phyloP scores from a whole-genome alignment of 2,888 invertebrate species.

The Agonopterix subpropinquella region DNA sequence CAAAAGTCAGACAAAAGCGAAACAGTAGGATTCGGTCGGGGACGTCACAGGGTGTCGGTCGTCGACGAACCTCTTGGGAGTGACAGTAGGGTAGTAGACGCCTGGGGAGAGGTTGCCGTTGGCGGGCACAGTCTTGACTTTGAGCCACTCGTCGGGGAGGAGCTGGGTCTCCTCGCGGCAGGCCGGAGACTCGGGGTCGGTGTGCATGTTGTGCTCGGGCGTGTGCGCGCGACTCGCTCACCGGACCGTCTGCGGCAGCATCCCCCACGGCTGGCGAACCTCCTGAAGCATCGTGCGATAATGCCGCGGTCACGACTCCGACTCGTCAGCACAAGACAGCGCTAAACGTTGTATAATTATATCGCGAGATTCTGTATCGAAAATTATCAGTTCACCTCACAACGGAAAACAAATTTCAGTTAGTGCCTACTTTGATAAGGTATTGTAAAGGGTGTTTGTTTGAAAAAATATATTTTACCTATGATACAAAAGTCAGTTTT shows the following conservation, averaged over 20 bases:
- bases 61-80: constrained; percentile 67
- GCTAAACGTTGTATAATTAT: constrained; percentile 72
- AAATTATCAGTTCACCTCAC: constrained; percentile 64
- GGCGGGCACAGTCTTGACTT: constrained; percentile 54
- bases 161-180: constrained; percentile 67
- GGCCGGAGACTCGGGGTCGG: constrained; percentile 66
- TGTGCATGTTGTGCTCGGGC: constrained; percentile 43
- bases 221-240: constrained; percentile 40
- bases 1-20: constrained; percentile 53
- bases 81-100: constrained; percentile 66
- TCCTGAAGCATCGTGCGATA: constrained; percentile 73
- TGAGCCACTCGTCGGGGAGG: constrained; percentile 69
- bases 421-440: constrained; percentile 51
- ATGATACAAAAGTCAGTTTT: neutral
- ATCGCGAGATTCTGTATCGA: constrained; percentile 65
- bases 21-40: constrained; percentile 52
- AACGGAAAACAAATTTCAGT: constrained; percentile 64
- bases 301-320: constrained; percentile 70
- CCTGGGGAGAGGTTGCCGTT: constrained; percentile 70
- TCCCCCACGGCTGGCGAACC: constrained; percentile 54
- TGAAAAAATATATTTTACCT: neutral
- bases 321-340: constrained; percentile 48
- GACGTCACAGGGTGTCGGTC: constrained; percentile 49
- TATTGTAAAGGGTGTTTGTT: constrained; percentile 41
- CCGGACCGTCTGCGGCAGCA: constrained; percentile 39